Conservation (phyloP, 2,888 invertebrate species). For the Trichacis sp. region DNA sequence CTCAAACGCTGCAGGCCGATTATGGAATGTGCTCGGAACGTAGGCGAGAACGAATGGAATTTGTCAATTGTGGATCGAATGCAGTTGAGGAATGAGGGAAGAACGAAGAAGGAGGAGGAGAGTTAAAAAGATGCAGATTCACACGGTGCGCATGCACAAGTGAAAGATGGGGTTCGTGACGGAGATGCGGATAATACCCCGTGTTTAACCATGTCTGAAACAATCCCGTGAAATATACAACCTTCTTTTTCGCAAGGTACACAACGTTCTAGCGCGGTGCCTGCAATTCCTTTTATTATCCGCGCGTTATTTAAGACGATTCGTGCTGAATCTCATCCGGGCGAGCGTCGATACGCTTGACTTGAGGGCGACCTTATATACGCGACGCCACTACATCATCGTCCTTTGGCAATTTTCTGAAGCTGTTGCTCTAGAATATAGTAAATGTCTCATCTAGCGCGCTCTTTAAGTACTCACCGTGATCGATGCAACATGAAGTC, state of each 20-base stretch:
- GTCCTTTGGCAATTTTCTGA: slow-evolving; percentile 12
- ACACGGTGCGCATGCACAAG: slow-evolving; percentile 18
- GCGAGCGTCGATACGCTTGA: slow-evolving; percentile 53
- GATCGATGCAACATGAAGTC: not conserved
- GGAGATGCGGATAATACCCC: slow-evolving; percentile 62
- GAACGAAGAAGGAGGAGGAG: too few species aligned
- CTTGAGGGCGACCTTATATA: slow-evolving; percentile 57
- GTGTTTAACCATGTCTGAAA: slow-evolving; percentile 58
- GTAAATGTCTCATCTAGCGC: too few species aligned
- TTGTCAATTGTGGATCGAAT: too few species aligned
- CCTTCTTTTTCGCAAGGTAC: slow-evolving; percentile 51
- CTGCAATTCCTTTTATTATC: slow-evolving; percentile 61
- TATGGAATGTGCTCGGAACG: too few species aligned
- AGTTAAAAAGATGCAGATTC: slow-evolving; percentile 11
- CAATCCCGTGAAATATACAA: slow-evolving; percentile 60
- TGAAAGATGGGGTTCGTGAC: slow-evolving; percentile 48
- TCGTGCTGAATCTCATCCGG: slow-evolving; percentile 49
- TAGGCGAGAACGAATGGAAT: too few species aligned
- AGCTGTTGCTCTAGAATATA: too few species aligned
- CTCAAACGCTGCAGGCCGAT: too few species aligned
- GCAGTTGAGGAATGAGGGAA: too few species aligned
- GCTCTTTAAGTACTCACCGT: too few species aligned
- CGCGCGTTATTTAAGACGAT: slow-evolving; percentile 62
- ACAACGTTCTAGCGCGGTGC: slow-evolving; percentile 41
- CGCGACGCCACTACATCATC: slow-evolving; percentile 36